phyloP scores from a whole-genome alignment of 2,113 vertebrate genomes.

The Alethe diademata region DNA sequence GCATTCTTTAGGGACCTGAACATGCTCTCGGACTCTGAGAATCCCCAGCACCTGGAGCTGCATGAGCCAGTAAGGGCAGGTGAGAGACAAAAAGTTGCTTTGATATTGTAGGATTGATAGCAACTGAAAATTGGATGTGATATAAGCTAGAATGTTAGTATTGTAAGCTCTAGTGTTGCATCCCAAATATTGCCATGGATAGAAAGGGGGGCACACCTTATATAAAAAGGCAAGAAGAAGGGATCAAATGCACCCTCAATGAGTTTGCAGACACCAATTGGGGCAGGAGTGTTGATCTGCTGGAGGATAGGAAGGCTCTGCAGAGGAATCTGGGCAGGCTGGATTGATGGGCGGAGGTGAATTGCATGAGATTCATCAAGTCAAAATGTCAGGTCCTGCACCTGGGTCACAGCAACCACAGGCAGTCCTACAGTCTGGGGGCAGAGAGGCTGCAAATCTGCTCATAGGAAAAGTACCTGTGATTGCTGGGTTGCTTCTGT shows the following conservation, averaged over 20 bases:
- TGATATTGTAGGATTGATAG: not conserved
- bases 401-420: not conserved
- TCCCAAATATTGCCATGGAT: not conserved
- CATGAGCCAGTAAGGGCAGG: conserved; percentile 87
- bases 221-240: not conserved
- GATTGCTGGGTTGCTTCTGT: not conserved
- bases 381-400: not conserved
- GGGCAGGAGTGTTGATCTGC: not conserved
- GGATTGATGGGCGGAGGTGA: not conserved
- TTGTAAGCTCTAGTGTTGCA: not conserved
- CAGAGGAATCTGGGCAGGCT: not conserved
- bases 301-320: not conserved
- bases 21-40: conserved; percentile 92
- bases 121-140: not conserved
- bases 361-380: not conserved
- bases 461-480: not conserved
- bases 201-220: not conserved
- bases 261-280: not conserved
- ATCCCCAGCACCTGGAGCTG: conserved; percentile 88
- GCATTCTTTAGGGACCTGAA: conserved; percentile 88
- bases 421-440: not conserved
- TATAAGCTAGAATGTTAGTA: not conserved
- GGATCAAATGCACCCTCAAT: rapidly evolving
- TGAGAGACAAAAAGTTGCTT: conserved; percentile 64
- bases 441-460: not conserved